Conservation (phyloP, 2,888 invertebrate species). For the Athetis lepigone region DNA sequence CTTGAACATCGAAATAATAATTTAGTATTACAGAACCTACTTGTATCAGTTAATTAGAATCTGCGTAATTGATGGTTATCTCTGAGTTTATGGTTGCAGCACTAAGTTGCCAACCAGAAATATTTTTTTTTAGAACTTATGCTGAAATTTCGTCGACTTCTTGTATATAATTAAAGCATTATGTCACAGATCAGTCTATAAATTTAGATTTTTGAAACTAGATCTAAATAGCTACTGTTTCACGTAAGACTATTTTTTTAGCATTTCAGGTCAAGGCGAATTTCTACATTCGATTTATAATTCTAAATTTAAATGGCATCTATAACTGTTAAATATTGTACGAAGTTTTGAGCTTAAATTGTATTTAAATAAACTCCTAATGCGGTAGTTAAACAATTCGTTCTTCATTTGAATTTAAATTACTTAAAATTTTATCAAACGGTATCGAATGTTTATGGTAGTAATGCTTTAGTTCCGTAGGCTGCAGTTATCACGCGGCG, state of each 20-base stretch:
- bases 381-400: background rate
- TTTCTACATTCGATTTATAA: no score
- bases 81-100: slow-evolving; percentile 15
- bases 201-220: slow-evolving; percentile 32
- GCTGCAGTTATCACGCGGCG: slow-evolving; percentile 73
- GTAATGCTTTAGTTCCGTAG: slow-evolving; percentile 43
- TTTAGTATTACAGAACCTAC: slow-evolving; percentile 9
- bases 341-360: no score
- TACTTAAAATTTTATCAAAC: slow-evolving; percentile 25
- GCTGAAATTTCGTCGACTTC: background rate
- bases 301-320: no score
- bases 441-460: slow-evolving; percentile 25
- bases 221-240: no score
- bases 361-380: no score
- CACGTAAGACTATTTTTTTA: slow-evolving; percentile 21
- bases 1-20: slow-evolving; percentile 14
- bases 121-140: no score
- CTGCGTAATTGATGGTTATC: slow-evolving; percentile 15
- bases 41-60: slow-evolving; percentile 34
- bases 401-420: background rate
- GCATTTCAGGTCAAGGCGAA: slow-evolving; percentile 17
- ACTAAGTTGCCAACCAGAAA: no score
- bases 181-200: background rate
- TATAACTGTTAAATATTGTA: no score
- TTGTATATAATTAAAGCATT: background rate